Conservation (phyloP, 2,797 vertebrate species). For the Jordanella pulchra region DNA sequence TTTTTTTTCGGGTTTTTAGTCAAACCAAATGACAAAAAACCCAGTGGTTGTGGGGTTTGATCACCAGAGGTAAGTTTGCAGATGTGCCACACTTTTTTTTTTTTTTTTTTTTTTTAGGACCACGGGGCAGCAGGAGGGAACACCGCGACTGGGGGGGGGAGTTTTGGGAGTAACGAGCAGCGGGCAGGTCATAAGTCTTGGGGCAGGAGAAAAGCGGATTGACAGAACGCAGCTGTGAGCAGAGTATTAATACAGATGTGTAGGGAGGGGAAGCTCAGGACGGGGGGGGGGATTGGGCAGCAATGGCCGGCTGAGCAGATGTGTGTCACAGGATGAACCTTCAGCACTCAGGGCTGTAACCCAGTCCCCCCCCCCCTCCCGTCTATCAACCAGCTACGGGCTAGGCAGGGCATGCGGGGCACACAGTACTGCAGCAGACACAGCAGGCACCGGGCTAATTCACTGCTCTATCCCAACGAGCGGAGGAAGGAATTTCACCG, state of each 20-base stretch:
- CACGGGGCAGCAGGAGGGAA: constrained; percentile 46
- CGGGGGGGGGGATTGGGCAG: constrained; percentile 46
- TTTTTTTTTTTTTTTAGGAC: too few relatives aligned
- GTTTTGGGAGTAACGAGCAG: constrained; percentile 63
- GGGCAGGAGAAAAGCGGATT: constrained; percentile 60
- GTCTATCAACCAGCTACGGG: constrained; percentile 46
- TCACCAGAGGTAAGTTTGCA: constrained; percentile 73
- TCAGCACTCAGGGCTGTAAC: constrained; percentile 74
- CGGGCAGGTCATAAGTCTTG: constrained; percentile 62
- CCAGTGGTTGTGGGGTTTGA: constrained; percentile 43
- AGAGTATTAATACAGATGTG: constrained; percentile 73
- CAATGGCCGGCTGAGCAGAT: constrained; percentile 68
- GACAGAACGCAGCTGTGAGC: constrained; percentile 73
- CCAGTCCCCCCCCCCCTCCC: constrained; percentile 69
- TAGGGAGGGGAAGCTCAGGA: constrained; percentile 21
- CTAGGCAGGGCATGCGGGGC: constrained; percentile 71
- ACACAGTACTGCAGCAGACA: constrained; percentile 83
- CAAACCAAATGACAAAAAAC: too few relatives aligned
- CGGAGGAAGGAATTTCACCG: constrained; percentile 67
- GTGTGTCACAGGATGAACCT: constrained; percentile 77
- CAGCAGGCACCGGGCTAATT: constrained; percentile 65
- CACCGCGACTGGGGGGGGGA: too few relatives aligned
- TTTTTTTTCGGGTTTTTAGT: constrained; percentile 34
- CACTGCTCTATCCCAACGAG: constrained; percentile 65
- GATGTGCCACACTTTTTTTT: constrained; percentile 55